These are phyloP conservation scores for Amblyornis subalaris DNA, from an alignment of 2,113 vertebrate species.

Conservation along the genomic window DNA sequence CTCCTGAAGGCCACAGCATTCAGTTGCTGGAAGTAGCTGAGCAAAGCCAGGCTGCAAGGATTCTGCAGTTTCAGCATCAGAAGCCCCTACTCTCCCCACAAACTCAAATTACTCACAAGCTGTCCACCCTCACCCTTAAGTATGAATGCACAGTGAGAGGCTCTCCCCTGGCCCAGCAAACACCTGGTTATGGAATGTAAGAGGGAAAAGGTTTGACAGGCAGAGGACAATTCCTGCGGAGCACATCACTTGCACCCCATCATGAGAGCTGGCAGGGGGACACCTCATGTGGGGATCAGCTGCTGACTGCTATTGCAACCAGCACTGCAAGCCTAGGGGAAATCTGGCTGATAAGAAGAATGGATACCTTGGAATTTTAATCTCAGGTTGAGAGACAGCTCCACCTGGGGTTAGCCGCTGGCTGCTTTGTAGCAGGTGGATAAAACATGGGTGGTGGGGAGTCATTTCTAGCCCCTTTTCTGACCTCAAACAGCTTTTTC, in stretches of 20 bases:
- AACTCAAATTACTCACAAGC: background rate
- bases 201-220: background rate
- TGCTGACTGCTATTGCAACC: background rate
- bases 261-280: background rate
- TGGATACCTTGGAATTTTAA: background rate
- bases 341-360: background rate
- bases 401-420: background rate
- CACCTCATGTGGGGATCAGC: fast-evolving
- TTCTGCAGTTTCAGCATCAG: background rate
- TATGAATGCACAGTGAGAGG: background rate
- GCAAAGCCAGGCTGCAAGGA: background rate
- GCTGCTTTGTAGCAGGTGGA: background rate
- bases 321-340: background rate
- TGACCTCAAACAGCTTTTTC: background rate
- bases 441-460: background rate
- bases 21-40: background rate
- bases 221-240: background rate
- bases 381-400: background rate
- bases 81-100: background rate
- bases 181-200: background rate
- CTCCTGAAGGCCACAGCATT: background rate
- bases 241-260: background rate
- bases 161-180: background rate
- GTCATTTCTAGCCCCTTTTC: background rate
- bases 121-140: fast-evolving